Evolutionary conservation across 1,140 invertebrate species (phyloP).

Genomic region (Marisa cornuarietis): DNA sequence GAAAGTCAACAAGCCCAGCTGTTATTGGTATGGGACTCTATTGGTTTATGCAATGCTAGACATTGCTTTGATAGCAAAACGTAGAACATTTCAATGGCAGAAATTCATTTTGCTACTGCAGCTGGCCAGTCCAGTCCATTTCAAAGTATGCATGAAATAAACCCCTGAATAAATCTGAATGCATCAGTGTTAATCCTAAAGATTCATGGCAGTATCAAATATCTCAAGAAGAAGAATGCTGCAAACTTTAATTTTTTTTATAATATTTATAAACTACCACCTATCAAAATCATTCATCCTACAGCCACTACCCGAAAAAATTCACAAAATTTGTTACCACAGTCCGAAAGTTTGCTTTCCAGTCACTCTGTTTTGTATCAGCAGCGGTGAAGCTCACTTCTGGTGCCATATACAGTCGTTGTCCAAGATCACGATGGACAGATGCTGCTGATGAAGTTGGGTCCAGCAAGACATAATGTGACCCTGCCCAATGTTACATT

Average conservation of each 20-base stretch:
- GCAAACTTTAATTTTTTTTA: background rate
- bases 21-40: no score
- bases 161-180: no score
- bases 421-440: constrained; percentile 65
- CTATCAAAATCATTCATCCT: background rate
- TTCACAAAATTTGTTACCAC: constrained; percentile 24
- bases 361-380: constrained; percentile 34
- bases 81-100: no score
- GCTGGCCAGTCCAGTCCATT: no score
- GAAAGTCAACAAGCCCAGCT: no score
- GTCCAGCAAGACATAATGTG: constrained; percentile 58
- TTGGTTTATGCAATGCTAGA: no score
- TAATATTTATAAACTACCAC: background rate
- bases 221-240: background rate
- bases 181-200: no score
- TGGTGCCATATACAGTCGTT: constrained; percentile 66
- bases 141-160: no score
- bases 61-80: no score
- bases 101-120: no score
- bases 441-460: constrained; percentile 58
- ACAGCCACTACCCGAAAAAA: background rate
- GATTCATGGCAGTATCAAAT: background rate
- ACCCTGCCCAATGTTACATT: constrained; percentile 43
- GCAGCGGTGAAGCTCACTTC: constrained; percentile 61
- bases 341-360: constrained; percentile 43